These are phyloP conservation scores for Andinoacara biseriatus DNA, from an alignment of 2,113 vertebrate genomes.

Conservation along the genomic window DNA sequence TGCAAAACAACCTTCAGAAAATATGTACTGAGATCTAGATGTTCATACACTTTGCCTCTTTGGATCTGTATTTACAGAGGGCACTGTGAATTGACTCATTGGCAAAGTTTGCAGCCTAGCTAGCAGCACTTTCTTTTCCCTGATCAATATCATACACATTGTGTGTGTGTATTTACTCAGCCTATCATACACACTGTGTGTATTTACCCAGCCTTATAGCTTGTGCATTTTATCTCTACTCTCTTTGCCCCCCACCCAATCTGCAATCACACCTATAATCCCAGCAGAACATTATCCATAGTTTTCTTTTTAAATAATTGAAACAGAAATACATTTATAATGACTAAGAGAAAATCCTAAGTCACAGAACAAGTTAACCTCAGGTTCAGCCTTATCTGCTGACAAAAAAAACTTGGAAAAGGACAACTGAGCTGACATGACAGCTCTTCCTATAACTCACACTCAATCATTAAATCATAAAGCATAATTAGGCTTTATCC, in stretches of 20 bases:
- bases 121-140: conserved; percentile 6
- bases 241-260: neutral
- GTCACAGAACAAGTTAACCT: too few species aligned
- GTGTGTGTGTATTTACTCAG: rapidly evolving
- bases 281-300: neutral
- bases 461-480: neutral
- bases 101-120: neutral
- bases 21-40: neutral
- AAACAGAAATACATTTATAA: neutral
- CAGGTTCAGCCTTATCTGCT: neutral
- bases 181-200: neutral
- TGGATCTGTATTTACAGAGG: neutral
- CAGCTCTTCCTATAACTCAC: neutral
- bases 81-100: neutral
- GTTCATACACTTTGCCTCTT: too few species aligned
- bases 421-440: neutral
- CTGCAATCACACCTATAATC: neutral
- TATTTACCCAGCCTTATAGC: neutral
- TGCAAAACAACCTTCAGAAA: neutral
- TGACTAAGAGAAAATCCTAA: neutral
- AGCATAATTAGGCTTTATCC: neutral
- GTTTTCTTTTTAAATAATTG: neutral
- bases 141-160: neutral
- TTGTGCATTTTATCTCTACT: neutral
- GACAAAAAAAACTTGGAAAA: neutral